Evolutionary conservation across 2,888 invertebrate species (phyloP).

Genomic region (Mesopsocus fuscifrons): DNA sequence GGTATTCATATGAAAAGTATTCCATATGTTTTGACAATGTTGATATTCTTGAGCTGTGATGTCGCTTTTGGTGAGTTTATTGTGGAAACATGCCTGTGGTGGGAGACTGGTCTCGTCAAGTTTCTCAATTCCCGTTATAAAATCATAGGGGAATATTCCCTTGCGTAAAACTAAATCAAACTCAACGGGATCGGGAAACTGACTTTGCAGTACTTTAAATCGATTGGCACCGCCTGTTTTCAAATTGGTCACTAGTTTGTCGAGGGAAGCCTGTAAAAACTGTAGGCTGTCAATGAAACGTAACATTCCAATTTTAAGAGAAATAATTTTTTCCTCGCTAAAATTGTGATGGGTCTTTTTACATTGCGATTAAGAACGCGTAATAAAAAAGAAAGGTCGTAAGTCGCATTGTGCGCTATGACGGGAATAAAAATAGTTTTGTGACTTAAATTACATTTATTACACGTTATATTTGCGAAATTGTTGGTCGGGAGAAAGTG

Average conservation of each 20-base stretch:
- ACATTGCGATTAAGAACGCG: too few species aligned
- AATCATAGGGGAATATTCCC: constrained; percentile 10
- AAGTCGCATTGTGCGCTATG: too few species aligned
- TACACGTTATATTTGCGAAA: too few species aligned
- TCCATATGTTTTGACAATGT: constrained; percentile 3
- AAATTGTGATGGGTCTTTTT: too few species aligned
- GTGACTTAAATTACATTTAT: too few species aligned
- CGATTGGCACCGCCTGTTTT: background rate
- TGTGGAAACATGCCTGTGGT: constrained; percentile 6
- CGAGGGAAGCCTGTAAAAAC: background rate
- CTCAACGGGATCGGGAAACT: background rate
- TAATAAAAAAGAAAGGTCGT: too few species aligned
- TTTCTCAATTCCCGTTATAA: background rate
- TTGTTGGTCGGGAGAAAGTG: too few species aligned
- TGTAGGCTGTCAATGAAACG: background rate
- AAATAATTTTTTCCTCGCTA: background rate
- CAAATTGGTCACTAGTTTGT: background rate
- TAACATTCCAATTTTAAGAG: background rate
- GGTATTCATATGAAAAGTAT: background rate
- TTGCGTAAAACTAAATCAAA: background rate
- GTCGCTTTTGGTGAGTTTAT: background rate
- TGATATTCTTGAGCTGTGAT: constrained; percentile 5
- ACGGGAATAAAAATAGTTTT: too few species aligned
- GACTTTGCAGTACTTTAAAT: background rate
- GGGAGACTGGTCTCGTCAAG: background rate